Percentiles rank a stretch among this genome's conserved stretches.
Evolutionary conservation across 2,888 invertebrate genomes (phyloP).

Genomic region (Eledona agricola): DNA sequence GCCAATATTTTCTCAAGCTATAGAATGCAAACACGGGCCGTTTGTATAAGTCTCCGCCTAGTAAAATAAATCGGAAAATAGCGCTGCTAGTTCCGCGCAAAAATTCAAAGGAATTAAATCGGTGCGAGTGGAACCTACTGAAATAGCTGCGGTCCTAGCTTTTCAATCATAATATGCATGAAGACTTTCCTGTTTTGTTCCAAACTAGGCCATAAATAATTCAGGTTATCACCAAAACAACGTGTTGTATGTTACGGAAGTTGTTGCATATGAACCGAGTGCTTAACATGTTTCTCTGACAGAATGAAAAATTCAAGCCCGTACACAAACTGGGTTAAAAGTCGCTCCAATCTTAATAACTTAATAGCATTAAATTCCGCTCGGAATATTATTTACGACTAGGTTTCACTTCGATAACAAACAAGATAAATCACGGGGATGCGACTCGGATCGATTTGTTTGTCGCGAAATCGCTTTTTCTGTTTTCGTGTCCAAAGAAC

Average conservation of each 20-base stretch:
- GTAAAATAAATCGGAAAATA: no score
- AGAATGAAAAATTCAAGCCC: conserved; percentile 31
- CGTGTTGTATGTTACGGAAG: conserved; percentile 17
- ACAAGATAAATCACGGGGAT: conserved; percentile 25
- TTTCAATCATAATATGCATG: no score
- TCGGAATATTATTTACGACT: conserved; percentile 18
- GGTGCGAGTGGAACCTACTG: no score
- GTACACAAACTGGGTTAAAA: conserved; percentile 23
- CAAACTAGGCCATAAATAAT: conserved; percentile 28
- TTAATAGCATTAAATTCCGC: conserved; percentile 23
- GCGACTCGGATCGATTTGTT: conserved; percentile 26
- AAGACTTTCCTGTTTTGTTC: conserved; percentile 12
- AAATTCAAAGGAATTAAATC: no score
- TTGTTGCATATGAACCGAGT: conserved; percentile 20
- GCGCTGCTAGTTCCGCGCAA: no score
- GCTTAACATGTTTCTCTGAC: conserved; percentile 30
- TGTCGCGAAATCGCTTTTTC: conserved; percentile 26
- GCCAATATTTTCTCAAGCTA: no score
- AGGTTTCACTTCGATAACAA: conserved; percentile 17
- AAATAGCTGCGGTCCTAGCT: no score
- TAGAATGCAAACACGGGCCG: no score
- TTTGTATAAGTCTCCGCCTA: no score
- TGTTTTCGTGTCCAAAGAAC: conserved; percentile 3
- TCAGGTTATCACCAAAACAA: conserved; percentile 24
- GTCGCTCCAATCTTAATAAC: conserved; percentile 25